Percentiles rank a stretch among this genome's conserved stretches.
Conservation (phyloP, 2,797 vertebrate species). For the Intellagama lesueurii region DNA sequence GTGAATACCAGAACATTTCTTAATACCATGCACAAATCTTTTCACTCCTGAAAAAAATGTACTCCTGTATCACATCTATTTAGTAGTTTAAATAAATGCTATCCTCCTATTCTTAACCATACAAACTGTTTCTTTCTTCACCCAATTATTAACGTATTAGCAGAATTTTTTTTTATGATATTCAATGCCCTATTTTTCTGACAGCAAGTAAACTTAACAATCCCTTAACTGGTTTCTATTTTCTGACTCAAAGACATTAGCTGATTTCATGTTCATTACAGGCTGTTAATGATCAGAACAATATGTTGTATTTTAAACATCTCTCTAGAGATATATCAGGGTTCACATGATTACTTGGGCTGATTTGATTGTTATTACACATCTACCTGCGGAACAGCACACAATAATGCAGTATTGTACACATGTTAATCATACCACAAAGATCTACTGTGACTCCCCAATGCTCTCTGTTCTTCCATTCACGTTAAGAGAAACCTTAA, state of each 20-base stretch:
- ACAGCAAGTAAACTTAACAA: background rate
- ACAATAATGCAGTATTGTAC: background rate
- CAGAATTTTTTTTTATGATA: background rate
- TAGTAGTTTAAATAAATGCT: background rate
- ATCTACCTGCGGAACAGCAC: background rate
- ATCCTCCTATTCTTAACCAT: background rate
- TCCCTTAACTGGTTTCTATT: background rate
- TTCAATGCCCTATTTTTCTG: slow-evolving; percentile 26
- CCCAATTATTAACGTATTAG: background rate
- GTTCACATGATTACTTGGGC: background rate
- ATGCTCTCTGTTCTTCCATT: background rate
- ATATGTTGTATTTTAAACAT: background rate
- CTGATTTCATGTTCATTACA: slow-evolving; percentile 1
- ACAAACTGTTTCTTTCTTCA: background rate
- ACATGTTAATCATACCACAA: background rate
- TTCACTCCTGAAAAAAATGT: background rate
- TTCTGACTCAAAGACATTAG: slow-evolving; percentile 1
- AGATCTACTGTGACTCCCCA: background rate
- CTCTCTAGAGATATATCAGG: background rate
- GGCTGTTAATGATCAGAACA: background rate
- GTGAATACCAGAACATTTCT: background rate
- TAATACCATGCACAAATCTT: background rate
- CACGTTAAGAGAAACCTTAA: slow-evolving; percentile 7
- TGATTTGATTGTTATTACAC: slow-evolving; percentile 19
- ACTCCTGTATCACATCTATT: background rate